Base-by-base conservation (phyloP, 1,140 invertebrate species). In the Psilanteris sp. region DNA sequence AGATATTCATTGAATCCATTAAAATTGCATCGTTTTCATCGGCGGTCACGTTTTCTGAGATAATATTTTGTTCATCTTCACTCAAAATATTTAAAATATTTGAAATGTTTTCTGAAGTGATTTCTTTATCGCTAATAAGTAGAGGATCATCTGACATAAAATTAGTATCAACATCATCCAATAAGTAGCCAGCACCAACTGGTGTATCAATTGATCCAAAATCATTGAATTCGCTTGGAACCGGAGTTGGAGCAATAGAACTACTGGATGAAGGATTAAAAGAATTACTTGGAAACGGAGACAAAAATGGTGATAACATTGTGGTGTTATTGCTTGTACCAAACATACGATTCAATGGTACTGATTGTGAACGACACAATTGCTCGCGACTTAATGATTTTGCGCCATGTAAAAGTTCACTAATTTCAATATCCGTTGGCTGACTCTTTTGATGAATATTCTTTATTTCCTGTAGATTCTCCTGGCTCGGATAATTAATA, bases 351-450 rank as follows among this genome's bases (percentile, higher is more conserved):
- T 92, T 91, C n/a, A 94, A 81, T 0, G 94, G 94, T 13, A 94
- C 94, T 0, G 93, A 94, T 77, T 94, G 93, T 2, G 93, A 94
- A 31, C 94, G 89, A 67, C 91, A 92, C 1, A 88, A 81, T 31
- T 84, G 84, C 27, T 88, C 87, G 0, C 46, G 24, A 15, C 34
- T 70, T 9, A 80, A 70, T 1, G 80, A 75, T 41, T 84, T 82
- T 4, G 79, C 79, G 6, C 80, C 31, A 16, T 84, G 79, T 11
- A 88, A 70, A 4, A 88, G 64, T 15, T 87, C 85, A 7, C 81
- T 84, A 6, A 89, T 88, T 37, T 89, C 87, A 6, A 78, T 81
- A 61, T 88, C 87, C 3, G 81, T 74, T 3, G 81, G 82, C 11
- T 84, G 83, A n/a, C 20, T 57, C 29, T 80, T 82, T 9, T 80